Evolutionary conservation across 2,797 vertebrate species (phyloP).

Genomic region (Luscinia megarhynchos): DNA sequence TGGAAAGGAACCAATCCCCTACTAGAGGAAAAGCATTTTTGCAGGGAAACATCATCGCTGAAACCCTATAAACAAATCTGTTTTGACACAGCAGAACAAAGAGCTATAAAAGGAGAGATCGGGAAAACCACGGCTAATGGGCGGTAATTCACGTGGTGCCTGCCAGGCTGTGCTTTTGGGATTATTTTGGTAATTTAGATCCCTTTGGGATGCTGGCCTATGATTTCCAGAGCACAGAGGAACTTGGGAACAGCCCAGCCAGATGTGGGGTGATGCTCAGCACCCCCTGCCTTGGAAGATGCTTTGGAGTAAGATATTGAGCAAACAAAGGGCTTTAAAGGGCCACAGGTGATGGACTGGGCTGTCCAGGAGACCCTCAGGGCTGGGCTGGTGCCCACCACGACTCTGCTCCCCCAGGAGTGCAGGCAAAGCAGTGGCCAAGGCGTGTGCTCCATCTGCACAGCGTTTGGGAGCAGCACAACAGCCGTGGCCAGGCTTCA

Average conservation of each 20-base stretch:
- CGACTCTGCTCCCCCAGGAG: neutral
- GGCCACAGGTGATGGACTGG: neutral
- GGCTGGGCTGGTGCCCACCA: neutral
- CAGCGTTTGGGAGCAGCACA: accelerated
- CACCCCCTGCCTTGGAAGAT: accelerated
- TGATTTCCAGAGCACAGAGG: neutral
- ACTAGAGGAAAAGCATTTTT: conserved; percentile 6
- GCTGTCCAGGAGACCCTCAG: neutral
- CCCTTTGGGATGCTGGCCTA: neutral
- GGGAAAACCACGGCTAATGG: neutral
- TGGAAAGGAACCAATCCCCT: neutral
- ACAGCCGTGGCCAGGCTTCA: neutral
- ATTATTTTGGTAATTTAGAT: neutral
- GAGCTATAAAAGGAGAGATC: conserved; percentile 52
- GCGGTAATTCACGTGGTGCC: neutral
- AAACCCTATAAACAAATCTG: neutral
- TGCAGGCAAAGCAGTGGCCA: accelerated
- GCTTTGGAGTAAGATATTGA: accelerated
- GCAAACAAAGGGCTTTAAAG: neutral
- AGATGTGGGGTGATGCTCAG: neutral
- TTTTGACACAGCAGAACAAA: neutral
- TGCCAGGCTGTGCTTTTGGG: neutral
- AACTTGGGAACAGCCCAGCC: neutral
- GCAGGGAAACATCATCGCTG: conserved; percentile 1
- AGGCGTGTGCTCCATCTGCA: accelerated